Evolutionary conservation across 2,888 invertebrate genomes (phyloP).

Genomic region (Drosophila mayaguana): DNA sequence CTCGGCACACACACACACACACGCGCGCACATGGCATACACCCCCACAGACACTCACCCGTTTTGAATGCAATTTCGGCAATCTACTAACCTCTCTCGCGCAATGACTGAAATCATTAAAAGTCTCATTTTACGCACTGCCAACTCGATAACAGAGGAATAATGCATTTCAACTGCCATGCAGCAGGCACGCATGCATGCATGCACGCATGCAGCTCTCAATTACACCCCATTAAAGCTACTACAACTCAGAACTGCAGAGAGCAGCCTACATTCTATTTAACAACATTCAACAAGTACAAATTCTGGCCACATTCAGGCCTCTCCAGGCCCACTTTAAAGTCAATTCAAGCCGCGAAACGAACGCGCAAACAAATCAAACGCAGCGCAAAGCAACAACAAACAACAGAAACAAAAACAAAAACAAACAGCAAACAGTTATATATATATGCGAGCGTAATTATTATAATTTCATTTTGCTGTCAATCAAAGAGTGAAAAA

Average conservation of each 20-base stretch:
- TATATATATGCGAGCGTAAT: constrained; percentile 50
- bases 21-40: constrained; percentile 11
- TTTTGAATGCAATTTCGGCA: constrained; percentile 1
- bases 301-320: not conserved
- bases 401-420: constrained; percentile 61
- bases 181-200: constrained; percentile 40
- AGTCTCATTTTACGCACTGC: constrained; percentile 34
- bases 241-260: constrained; percentile 24
- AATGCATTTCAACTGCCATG: constrained; percentile 35
- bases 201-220: constrained; percentile 56
- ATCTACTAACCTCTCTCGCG: constrained; percentile 7
- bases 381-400: constrained; percentile 47
- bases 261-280: constrained; percentile 8
- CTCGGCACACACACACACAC: constrained; percentile 15
- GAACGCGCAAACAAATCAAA: constrained; percentile 66
- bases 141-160: constrained; percentile 38
- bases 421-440: constrained; percentile 32
- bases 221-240: constrained; percentile 68
- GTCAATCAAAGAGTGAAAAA: constrained; percentile 48
- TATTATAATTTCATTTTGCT: constrained; percentile 72
- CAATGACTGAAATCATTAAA: constrained; percentile 5
- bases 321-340: not conserved
- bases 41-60: constrained; percentile 10
- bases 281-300: constrained; percentile 20
- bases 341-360: constrained; percentile 19